Percentiles rank a stretch among this genome's conserved stretches.
Conservation (phyloP, 2,888 invertebrate genomes). For the Tiliacea citrago region DNA sequence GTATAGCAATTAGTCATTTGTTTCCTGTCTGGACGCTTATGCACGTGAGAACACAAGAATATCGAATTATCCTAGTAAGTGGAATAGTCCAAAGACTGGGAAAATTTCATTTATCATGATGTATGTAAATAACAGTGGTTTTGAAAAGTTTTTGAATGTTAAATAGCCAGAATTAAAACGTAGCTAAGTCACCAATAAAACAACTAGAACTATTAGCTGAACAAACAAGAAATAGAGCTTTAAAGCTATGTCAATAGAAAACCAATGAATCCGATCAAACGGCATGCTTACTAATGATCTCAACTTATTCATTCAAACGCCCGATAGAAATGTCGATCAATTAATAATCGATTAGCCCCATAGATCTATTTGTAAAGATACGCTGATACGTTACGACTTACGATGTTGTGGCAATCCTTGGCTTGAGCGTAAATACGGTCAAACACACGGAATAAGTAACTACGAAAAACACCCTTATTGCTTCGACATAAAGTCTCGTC, state of each 20-base stretch:
- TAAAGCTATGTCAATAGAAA: conserved; percentile 12
- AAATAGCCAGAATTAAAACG: background rate
- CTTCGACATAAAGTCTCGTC: background rate
- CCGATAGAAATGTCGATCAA: conserved; percentile 50
- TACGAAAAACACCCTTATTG: background rate
- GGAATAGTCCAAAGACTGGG: background rate
- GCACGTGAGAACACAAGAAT: background rate
- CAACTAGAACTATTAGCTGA: background rate
- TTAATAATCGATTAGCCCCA: conserved; percentile 42
- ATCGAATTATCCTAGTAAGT: background rate
- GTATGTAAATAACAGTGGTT: background rate
- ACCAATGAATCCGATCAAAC: conserved; percentile 9
- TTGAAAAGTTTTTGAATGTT: background rate
- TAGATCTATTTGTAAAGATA: conserved; percentile 52
- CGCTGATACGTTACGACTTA: conserved; percentile 10
- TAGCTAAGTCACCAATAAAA: background rate
- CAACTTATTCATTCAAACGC: conserved; percentile 24
- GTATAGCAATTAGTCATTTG: background rate
- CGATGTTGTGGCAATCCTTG: conserved; percentile 50
- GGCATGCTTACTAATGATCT: conserved; percentile 31
- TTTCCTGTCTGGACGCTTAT: too few relatives aligned
- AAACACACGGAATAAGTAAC: background rate
- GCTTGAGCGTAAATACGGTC: conserved; percentile 22
- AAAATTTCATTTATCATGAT: background rate
- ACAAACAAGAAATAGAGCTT: background rate